Evolutionary conservation across 2,113 vertebrate genomes (phyloP).

Genomic region (Loxodonta africana): DNA sequence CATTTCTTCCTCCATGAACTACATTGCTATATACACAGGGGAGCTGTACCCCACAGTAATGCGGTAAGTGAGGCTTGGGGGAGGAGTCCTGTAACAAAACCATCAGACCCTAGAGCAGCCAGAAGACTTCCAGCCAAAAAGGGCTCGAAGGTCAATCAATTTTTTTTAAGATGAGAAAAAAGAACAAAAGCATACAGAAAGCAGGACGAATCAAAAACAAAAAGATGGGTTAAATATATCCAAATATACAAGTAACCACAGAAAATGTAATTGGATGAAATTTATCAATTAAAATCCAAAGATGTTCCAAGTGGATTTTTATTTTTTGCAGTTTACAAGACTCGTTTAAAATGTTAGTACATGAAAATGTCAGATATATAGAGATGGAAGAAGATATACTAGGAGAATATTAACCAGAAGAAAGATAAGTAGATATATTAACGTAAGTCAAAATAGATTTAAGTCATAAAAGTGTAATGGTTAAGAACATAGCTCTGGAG

Average conservation of each 20-base stretch:
- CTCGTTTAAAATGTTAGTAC: neutral
- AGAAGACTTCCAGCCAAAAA: neutral
- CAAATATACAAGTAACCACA: neutral
- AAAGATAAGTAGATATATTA: neutral
- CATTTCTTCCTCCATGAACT: slow-evolving; percentile 89
- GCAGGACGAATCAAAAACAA: neutral
- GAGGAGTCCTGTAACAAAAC: neutral
- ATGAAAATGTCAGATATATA: neutral
- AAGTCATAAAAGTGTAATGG: neutral
- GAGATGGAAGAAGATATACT: neutral
- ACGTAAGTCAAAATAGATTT: neutral
- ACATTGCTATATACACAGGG: slow-evolving; percentile 83
- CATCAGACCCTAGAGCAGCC: neutral
- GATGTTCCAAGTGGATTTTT: neutral
- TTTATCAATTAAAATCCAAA: neutral
- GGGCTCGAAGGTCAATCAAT: neutral
- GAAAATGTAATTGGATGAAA: slow-evolving; percentile 23
- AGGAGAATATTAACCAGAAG: slow-evolving; percentile 11
- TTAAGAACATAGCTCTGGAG: neutral
- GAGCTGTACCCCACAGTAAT: slow-evolving; percentile 79
- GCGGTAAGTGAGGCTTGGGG: neutral
- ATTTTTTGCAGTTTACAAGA: neutral
- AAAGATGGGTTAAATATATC: neutral
- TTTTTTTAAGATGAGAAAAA: slow-evolving; percentile 24
- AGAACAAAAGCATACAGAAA: slow-evolving; percentile 9